Percentiles rank a stretch among this genome's conserved stretches.
phyloP scores from a whole-genome alignment of 2,797 vertebrate species.

The Poeciliopsis paucimaculata region DNA sequence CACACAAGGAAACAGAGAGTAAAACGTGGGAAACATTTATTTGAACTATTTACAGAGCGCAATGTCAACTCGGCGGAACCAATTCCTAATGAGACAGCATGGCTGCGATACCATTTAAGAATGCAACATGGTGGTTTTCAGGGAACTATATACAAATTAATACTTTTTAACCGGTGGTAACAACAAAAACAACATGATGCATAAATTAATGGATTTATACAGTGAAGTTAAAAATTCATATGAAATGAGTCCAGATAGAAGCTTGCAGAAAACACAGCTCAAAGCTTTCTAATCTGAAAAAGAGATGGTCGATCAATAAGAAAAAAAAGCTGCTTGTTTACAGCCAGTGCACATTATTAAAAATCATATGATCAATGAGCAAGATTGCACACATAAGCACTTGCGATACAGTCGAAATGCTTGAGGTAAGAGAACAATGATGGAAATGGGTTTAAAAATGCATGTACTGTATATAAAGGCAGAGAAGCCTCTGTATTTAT shows the following conservation, averaged over 20 bases:
- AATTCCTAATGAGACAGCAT: slow-evolving; percentile 53
- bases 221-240: slow-evolving; percentile 40
- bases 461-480: slow-evolving; percentile 6
- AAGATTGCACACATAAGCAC: neutral
- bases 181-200: slow-evolving; percentile 45
- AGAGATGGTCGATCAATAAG: neutral
- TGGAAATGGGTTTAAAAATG: slow-evolving; percentile 34
- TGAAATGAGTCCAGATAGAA: slow-evolving; percentile 33
- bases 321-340: slow-evolving; percentile 5
- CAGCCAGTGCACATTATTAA: slow-evolving; percentile 22
- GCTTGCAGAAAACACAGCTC: slow-evolving; percentile 14
- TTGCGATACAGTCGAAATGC: slow-evolving; percentile 42
- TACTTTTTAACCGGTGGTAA: slow-evolving; percentile 65
- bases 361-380: slow-evolving; percentile 19
- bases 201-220: slow-evolving; percentile 75
- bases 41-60: slow-evolving; percentile 80
- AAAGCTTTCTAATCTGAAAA: slow-evolving; percentile 43
- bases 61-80: slow-evolving; percentile 66
- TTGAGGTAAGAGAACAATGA: slow-evolving; percentile 37
- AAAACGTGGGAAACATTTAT: slow-evolving; percentile 78
- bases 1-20: slow-evolving; percentile 52
- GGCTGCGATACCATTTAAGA: slow-evolving; percentile 67
- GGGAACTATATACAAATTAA: slow-evolving; percentile 79
- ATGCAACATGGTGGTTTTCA: slow-evolving; percentile 44
- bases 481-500: neutral